Percentiles rank a stretch among this genome's conserved stretches.
Conservation (phyloP, 2,888 invertebrate species). For the Paralinhomoeus sp. region DNA sequence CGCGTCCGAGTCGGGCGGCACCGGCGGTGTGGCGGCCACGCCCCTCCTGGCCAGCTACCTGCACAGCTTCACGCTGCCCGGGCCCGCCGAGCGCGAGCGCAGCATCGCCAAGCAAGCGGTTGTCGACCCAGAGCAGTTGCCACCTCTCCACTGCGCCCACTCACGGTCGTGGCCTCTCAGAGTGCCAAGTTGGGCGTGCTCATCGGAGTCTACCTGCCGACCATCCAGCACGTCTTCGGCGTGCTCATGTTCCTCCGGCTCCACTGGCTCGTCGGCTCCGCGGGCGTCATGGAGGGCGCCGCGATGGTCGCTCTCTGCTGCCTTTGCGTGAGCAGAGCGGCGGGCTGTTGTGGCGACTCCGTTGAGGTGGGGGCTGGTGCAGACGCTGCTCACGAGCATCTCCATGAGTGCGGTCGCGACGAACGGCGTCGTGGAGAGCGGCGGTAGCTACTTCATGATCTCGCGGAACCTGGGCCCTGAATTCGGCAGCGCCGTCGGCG, state of each 20-base stretch:
- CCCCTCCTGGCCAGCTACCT: slow-evolving; percentile 16
- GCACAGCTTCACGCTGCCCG: slow-evolving; percentile 20
- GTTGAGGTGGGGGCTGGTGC: slow-evolving; percentile 6
- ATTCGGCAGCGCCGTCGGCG: slow-evolving; percentile 95
- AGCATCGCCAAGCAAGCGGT: slow-evolving; percentile 17
- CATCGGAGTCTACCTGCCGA: slow-evolving; percentile 90
- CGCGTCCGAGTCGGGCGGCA: too few relatives aligned
- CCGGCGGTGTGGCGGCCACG: slow-evolving; percentile 7
- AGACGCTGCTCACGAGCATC: slow-evolving; percentile 43
- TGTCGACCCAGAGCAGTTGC: not conserved
- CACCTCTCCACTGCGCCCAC: slow-evolving; percentile 16
- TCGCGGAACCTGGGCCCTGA: slow-evolving; percentile 73
- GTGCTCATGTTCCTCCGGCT: slow-evolving; percentile 95
- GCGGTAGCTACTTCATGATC: slow-evolving; percentile 99
- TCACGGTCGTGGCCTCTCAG: too few relatives aligned
- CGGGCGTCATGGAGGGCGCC: slow-evolving; percentile 77
- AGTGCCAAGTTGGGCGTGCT: slow-evolving; percentile 85
- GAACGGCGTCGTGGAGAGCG: slow-evolving; percentile 86
- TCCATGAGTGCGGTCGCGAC: slow-evolving; percentile 99
- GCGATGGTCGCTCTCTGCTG: slow-evolving; percentile 60
- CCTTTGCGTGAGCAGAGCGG: slow-evolving; percentile 26
- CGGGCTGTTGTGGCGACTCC: not conserved
- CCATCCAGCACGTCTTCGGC: slow-evolving; percentile 98
- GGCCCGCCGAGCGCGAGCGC: slow-evolving; percentile 18
- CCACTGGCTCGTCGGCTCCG: slow-evolving; percentile 95